Base-by-base conservation (phyloP, 1,140 invertebrate genomes). In the Harpegnathos saltator region DNA sequence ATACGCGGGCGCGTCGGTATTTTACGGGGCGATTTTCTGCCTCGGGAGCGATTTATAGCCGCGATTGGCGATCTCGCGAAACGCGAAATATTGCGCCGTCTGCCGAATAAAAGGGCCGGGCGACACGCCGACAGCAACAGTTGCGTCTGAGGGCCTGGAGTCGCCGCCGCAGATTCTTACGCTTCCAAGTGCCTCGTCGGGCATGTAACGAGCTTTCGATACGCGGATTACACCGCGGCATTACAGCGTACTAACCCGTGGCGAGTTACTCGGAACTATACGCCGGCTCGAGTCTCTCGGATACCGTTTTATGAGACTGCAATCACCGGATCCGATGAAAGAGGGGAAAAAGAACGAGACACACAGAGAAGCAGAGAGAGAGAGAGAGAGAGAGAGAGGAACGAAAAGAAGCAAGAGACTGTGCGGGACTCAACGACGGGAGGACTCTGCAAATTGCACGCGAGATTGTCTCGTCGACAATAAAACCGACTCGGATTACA, bases 121-220 rank as follows among this genome's bases (percentile, higher is more conserved):
- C 19, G 29, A 33, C 29, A 5, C 29, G 29, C 1, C 29, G 44
- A 17, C 15, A 75, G 74, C 75, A 80, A 71, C 75, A 80, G 75
- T 80, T 80, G 75, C 75, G 33, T 71, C 52, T 80, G 75, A 80
- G 71, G 24, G 75, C n/a, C n/a, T n/a, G n/a, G n/a, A n/a, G 65
- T 17, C n/a, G 52, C 58, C 19, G 19, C n/a, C 19, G 48, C 50
- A 19, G 17, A 69, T 58, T 78, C 69, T 78, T 54, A 69, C 33
- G 52, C 50, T 78, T 58, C 33, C 5, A 12, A 26, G 22, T 69
- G 17, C 29, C 33, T 58, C 22, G 33, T 22, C 52, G 52, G 29
- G 17, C 52, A 26, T 68, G 63, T 78, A 78, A 78, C 50, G 29
- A 68, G 63, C 50, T 58, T 58, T 71, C 65, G 65, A 80, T 78